These are phyloP conservation scores for Saturnia pavonia DNA, from an alignment of 2,888 invertebrate species.

Conservation along the genomic window DNA sequence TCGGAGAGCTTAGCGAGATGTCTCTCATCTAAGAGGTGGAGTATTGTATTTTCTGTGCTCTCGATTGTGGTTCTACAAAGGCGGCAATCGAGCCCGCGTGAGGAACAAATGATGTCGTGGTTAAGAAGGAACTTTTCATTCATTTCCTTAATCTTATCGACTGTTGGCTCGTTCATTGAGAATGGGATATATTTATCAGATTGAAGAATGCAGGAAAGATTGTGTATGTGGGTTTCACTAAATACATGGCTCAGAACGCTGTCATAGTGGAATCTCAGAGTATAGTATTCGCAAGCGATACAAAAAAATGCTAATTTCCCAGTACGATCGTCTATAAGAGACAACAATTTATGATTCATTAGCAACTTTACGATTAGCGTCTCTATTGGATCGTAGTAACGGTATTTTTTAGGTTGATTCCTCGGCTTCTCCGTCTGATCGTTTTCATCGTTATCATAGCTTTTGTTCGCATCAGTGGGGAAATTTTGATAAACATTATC, in stretches of 20 bases:
- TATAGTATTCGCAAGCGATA: constrained; percentile 75
- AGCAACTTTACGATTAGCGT: constrained; percentile 62
- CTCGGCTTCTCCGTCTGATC: constrained; percentile 68
- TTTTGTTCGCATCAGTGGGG: constrained; percentile 67
- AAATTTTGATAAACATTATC: constrained; percentile 77
- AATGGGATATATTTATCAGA: constrained; percentile 67
- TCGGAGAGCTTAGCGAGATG: constrained; percentile 70
- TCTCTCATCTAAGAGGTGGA: constrained; percentile 71
- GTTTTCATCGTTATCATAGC: constrained; percentile 68
- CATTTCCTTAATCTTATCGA: constrained; percentile 65
- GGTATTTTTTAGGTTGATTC: constrained; percentile 67
- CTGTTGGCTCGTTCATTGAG: constrained; percentile 50
- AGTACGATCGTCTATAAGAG: constrained; percentile 71
- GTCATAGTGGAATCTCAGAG: constrained; percentile 71
- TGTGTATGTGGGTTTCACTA: constrained; percentile 68
- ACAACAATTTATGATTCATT: constrained; percentile 63
- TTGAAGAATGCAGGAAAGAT: constrained; percentile 65
- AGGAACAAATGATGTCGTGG: constrained; percentile 51
- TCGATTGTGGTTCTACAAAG: constrained; percentile 60
- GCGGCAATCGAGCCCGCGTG: constrained; percentile 50
- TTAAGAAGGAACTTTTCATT: constrained; percentile 64
- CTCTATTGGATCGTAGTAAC: constrained; percentile 75
- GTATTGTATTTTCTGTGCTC: constrained; percentile 52
- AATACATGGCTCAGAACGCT: constrained; percentile 75
- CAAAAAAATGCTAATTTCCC: constrained; percentile 76